Evolutionary conservation across 2,797 vertebrate species (phyloP).

Genomic region (Australoheros facetus): DNA sequence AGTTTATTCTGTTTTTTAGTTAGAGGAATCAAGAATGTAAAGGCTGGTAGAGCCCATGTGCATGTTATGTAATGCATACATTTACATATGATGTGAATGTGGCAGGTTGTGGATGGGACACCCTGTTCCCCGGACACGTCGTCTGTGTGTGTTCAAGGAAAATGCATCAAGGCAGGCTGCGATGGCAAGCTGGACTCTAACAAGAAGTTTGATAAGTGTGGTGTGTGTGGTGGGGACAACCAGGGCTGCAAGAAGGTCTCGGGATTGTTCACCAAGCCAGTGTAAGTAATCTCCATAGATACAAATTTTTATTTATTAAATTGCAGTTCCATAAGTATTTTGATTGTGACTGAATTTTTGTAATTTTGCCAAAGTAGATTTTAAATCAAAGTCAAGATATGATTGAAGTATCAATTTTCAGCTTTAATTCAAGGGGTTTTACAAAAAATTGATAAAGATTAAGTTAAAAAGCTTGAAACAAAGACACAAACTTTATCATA

Average conservation of each 20-base stretch:
- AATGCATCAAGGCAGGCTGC: slow-evolving; percentile 94
- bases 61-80: not conserved
- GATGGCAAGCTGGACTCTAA: slow-evolving; percentile 92
- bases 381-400: not conserved
- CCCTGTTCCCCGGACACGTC: slow-evolving; percentile 93
- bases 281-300: slow-evolving; percentile 79
- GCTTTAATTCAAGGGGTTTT: not conserved
- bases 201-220: slow-evolving; percentile 95
- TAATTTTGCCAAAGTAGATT: not conserved
- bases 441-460: too few relatives aligned
- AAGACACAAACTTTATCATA: not conserved
- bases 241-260: slow-evolving; percentile 95
- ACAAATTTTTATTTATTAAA: not conserved
- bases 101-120: slow-evolving; percentile 94
- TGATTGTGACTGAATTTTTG: not conserved
- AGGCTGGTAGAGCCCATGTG: not conserved
- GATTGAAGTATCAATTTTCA: not conserved
- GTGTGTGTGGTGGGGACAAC: slow-evolving; percentile 93
- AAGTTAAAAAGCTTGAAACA: not conserved
- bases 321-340: not conserved
- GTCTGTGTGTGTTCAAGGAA: slow-evolving; percentile 93
- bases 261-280: slow-evolving; percentile 94
- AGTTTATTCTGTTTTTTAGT: not conserved
- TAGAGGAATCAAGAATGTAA: not conserved
- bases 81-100: not conserved